phyloP scores from a whole-genome alignment of 2,888 invertebrate species.

The Furcula furcula region DNA sequence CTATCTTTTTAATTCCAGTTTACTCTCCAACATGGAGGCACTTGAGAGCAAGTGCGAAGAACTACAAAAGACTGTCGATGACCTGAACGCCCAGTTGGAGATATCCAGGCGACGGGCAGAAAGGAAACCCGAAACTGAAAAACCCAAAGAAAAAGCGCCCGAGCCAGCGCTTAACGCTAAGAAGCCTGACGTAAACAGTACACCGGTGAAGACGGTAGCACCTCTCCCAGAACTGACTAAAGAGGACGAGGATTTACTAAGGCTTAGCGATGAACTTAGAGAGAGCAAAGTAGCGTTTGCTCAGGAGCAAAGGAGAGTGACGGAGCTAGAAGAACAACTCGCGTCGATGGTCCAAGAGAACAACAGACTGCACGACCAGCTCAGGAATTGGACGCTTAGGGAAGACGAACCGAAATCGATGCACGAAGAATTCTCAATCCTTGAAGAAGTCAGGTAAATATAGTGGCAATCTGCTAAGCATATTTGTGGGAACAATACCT shows the following conservation, averaged over 20 bases:
- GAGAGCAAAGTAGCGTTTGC: slow-evolving; percentile 85
- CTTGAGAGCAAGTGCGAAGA: slow-evolving; percentile 93
- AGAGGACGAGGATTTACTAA: slow-evolving; percentile 76
- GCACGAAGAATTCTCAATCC: slow-evolving; percentile 91
- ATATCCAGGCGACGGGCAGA: slow-evolving; percentile 82
- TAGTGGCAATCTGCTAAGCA: too few relatives aligned
- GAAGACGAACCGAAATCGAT: slow-evolving; percentile 90
- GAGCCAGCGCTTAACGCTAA: slow-evolving; percentile 45
- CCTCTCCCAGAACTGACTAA: slow-evolving; percentile 76
- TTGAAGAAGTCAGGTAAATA: slow-evolving; percentile 91
- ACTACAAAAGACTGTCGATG: slow-evolving; percentile 89
- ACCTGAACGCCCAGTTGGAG: slow-evolving; percentile 84
- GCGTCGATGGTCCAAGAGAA: slow-evolving; percentile 87
- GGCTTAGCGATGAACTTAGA: slow-evolving; percentile 86
- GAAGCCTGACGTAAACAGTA: slow-evolving; percentile 52
- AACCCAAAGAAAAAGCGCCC: slow-evolving; percentile 63
- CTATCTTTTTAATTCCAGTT: slow-evolving; percentile 75
- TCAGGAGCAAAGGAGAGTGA: slow-evolving; percentile 87
- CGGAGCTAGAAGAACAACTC: slow-evolving; percentile 90
- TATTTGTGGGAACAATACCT: too few relatives aligned
- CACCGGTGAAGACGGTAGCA: slow-evolving; percentile 55
- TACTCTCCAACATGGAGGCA: slow-evolving; percentile 88
- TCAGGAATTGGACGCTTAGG: slow-evolving; percentile 83
- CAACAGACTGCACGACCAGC: slow-evolving; percentile 85
- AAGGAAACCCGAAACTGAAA: slow-evolving; percentile 68